Evolutionary conservation across 92 coral and sea anemone genomes (phyloP).

Genomic region (Epizoanthus illoricatus): DNA sequence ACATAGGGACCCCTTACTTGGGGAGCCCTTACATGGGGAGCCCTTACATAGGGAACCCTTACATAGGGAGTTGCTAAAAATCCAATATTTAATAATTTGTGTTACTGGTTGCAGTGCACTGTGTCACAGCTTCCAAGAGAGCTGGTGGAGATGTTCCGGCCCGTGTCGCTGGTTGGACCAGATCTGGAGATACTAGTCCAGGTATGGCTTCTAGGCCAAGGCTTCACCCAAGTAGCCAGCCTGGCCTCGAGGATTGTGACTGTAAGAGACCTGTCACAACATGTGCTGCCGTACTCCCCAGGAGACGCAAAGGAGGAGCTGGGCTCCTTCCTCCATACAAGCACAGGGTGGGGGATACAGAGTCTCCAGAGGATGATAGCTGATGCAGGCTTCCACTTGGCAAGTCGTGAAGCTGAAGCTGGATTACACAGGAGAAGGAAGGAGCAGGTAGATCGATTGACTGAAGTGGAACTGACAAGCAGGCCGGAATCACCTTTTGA

Average conservation of each 20-base stretch:
- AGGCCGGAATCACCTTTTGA: conserved; percentile 31
- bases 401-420: conserved; percentile 46
- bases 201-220: conserved; percentile 88
- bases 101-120: conserved; percentile 52
- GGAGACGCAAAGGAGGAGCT: conserved; percentile 55
- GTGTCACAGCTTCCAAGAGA: conserved; percentile 75
- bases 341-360: conserved; percentile 86
- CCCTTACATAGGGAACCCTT: too few relatives aligned
- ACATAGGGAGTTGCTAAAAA: too few relatives aligned
- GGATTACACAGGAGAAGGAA: conserved; percentile 25
- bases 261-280: conserved; percentile 63
- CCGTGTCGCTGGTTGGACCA: conserved; percentile 88
- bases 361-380: conserved; percentile 77
- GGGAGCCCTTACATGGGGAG: too few relatives aligned
- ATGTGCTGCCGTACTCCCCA: conserved; percentile 60
- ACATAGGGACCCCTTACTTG: too few relatives aligned
- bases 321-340: conserved; percentile 74
- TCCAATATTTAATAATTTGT: conserved; percentile 4
- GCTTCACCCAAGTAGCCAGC: conserved; percentile 80
- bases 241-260: conserved; percentile 84
- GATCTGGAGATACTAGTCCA: conserved; percentile 79
- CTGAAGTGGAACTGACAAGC: not conserved
- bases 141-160: conserved; percentile 72
- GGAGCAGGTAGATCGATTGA: conserved; percentile 5
- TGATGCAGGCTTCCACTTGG: conserved; percentile 80